These are phyloP conservation scores for Lutjanus erythropterus DNA, from an alignment of 2,113 vertebrate genomes.

Conservation along the genomic window DNA sequence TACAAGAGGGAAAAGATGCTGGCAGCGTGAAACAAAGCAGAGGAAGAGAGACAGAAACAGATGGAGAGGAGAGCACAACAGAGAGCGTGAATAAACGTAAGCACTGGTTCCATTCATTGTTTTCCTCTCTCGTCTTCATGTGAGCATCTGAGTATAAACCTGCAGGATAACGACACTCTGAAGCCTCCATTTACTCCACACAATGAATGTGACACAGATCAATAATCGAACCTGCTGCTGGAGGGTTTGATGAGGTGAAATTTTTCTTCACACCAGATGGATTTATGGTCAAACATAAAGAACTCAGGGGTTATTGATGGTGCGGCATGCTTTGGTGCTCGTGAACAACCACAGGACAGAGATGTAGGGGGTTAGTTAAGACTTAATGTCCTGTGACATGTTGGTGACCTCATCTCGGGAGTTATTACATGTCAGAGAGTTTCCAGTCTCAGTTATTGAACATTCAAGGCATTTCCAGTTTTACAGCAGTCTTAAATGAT, in stretches of 20 bases:
- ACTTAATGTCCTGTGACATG: not conserved
- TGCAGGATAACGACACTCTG: not conserved
- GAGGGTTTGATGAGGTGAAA: not conserved
- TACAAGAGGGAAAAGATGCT: not conserved
- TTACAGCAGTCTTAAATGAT: not conserved
- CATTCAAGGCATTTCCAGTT: not conserved
- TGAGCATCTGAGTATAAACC: not conserved
- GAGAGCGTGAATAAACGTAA: not conserved
- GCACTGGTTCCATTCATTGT: not conserved
- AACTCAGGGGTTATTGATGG: not conserved
- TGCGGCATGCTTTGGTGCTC: not conserved
- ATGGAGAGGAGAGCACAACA: not conserved
- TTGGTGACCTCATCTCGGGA: not conserved
- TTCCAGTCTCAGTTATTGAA: not conserved
- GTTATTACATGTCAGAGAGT: not conserved
- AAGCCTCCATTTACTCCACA: not conserved
- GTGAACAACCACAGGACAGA: not conserved
- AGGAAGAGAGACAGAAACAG: conserved; percentile 4
- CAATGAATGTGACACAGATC: not conserved
- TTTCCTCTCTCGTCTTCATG: not conserved
- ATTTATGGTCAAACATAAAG: not conserved
- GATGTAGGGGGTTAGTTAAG: not conserved
- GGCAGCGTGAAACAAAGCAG: not conserved
- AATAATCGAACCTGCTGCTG: not conserved
- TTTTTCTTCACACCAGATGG: not conserved